phyloP scores from a whole-genome alignment of 2,113 vertebrate species.

The Mormyrus iriodes region DNA sequence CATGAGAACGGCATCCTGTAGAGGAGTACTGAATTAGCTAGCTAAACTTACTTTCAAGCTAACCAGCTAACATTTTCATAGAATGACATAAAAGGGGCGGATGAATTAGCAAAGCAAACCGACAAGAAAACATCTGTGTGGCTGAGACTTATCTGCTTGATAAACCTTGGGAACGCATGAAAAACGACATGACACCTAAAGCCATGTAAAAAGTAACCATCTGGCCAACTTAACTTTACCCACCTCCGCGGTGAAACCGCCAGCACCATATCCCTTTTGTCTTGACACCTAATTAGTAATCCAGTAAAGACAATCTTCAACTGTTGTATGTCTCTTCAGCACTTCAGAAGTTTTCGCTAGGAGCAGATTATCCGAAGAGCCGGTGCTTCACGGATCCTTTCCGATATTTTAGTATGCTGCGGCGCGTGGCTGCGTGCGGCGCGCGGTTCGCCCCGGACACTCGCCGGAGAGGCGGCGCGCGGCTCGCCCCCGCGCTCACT shows the following conservation, averaged over 20 bases:
- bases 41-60: background rate
- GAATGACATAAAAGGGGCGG: background rate
- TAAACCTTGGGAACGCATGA: background rate
- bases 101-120: background rate
- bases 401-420: background rate
- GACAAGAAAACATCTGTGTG: background rate
- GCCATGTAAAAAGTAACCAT: background rate
- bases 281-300: background rate
- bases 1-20: background rate
- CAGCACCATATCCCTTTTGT: background rate
- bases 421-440: background rate
- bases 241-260: background rate
- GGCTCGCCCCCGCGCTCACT: too few relatives aligned
- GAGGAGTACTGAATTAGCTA: background rate
- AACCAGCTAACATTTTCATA: background rate
- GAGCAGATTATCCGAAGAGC: background rate
- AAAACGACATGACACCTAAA: background rate
- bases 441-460: too few relatives aligned
- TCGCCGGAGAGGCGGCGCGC: too few relatives aligned
- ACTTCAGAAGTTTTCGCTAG: background rate
- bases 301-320: background rate
- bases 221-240: background rate
- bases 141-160: background rate
- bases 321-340: background rate
- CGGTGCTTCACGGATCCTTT: too few relatives aligned